Conservation (phyloP, 2,888 invertebrate species). For the Heliothis peltigera region DNA sequence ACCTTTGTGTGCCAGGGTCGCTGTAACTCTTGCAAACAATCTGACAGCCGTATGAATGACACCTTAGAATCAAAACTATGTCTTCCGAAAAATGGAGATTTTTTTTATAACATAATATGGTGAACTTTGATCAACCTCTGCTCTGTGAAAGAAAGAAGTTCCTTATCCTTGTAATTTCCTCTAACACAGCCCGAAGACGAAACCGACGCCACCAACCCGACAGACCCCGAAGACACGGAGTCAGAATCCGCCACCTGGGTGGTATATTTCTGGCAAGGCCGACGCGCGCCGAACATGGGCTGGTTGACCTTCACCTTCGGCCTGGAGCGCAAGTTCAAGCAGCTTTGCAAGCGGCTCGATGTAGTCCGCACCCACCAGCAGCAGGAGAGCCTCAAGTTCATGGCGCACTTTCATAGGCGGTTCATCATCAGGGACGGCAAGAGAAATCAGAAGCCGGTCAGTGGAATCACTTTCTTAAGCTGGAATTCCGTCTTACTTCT, state of each 20-base stretch:
- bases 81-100: too few relatives aligned
- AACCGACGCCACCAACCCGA: slow-evolving; percentile 74
- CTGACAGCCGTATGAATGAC: too few relatives aligned
- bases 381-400: slow-evolving; percentile 99
- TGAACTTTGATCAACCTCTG: too few relatives aligned
- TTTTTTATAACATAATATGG: too few relatives aligned
- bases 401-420: slow-evolving; percentile 98
- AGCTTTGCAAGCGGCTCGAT: slow-evolving; percentile 90
- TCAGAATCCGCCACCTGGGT: slow-evolving; percentile 92
- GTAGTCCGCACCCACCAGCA: slow-evolving; percentile 99
- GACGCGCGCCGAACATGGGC: slow-evolving; percentile 99
- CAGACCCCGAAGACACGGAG: slow-evolving; percentile 85
- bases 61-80: too few relatives aligned
- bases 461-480: not conserved
- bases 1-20: too few relatives aligned
- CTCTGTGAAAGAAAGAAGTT: too few relatives aligned
- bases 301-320: slow-evolving; percentile 99
- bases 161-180: too few relatives aligned
- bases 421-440: slow-evolving; percentile 98
- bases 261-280: slow-evolving; percentile 99
- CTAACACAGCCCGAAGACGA: slow-evolving; percentile 86
- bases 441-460: slow-evolving; percentile 89
- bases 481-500: too few relatives aligned
- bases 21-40: too few relatives aligned
- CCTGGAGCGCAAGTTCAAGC: slow-evolving; percentile 87